Evolutionary conservation across 1,140 invertebrate species (phyloP), one percentile per base, ranked within the genome.

Genomic region (Microplitis demolitor): DNA sequence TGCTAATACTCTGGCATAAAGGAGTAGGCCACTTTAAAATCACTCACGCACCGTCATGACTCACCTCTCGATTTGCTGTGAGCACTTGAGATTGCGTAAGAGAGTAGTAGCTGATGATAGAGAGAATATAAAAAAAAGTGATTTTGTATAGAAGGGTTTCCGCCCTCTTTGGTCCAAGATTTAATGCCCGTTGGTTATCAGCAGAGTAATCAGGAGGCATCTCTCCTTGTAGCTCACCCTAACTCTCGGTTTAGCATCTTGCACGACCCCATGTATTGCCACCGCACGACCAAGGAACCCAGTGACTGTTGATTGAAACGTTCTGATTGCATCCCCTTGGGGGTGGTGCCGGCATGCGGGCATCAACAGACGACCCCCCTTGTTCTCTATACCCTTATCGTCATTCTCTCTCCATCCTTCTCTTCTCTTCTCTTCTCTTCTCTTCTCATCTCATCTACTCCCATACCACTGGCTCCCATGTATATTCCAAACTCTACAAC

Each of bases 221-320:
- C 60, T 66, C 63, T 31, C 45, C 11, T 33, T 61, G 34, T 66
- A 4, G n/a, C 16, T 66, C 45, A 53, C 60, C 53, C 45, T 73
- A 53, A 11, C 37, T 63, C 39, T 11, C 33, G 39, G 39, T 45
- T 45, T 45, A 45, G 39, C 39, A 33, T 68, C 69, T 37, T 50
- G 53, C 63, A 62, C 24, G 24, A 70, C 66, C 71, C 70, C 67
- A 24, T 13, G 14, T 31, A 24, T 31, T 8, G 69, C 69, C 71
- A 69, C 62, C 33, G 72, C 73, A 66, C 71, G 60, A 9, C 31
- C 39, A 4, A 56, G n/a, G 13, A 76, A 77, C 75, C 76, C 78
- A 81, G 80, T 79, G 84, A 84, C 79, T 82, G 84, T 86, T 87
- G 86, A 87, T 87, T 87, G 86, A 87, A 87, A 87, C 84, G 86